Evolutionary conservation across 2,888 invertebrate genomes (phyloP), one percentile per base, ranked within the genome.

Genomic region (Drosophila gaucha): DNA sequence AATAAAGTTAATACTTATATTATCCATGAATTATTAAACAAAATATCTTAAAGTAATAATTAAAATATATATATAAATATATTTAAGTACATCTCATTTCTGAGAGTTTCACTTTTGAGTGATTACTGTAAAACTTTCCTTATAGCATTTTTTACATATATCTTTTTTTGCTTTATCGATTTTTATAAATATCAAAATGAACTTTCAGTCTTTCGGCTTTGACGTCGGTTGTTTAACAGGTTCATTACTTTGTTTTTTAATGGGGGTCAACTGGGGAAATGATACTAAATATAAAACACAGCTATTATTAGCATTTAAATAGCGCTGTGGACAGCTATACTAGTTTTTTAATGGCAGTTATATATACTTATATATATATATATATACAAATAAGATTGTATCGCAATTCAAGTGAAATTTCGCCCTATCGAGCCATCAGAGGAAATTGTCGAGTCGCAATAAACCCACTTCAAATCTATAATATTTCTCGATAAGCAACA

Each of bases 401-500:
- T 22, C 8, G 8, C 9, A 39, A 22, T 47, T 22, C 14, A 28
- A 41, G 47, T 50, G 41, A 36, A 43, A 50, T 63, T 6, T 18
- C 22, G 33, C 22, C 10, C 22, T 3, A 9, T 43, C 1, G 8
- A 14, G 24, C 16, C 51, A 26, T 36, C 22, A 6, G 12, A n/a
- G 20, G 8, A 18, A 16, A 22, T 31, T 33, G 31, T 26, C 59
- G 3, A 9, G 31, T 6, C 18, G 39, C 38, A 24, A 54, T 43
- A 43, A 43, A 46, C 39, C 18, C 2, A 24, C 8, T n/a, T n/a
- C 6, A 0, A 63, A 63, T 49, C 38, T 9, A 6, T 41, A 41
- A 16, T 26, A 24, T 41, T 6, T 26, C 10, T 22, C n/a, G 50
- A 72, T 57, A 72, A 33, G 58, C 22, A 33, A 16, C 14, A 14